Base-by-base conservation (phyloP, 2,113 vertebrate species). In the Actenoides lindsayi region DNA sequence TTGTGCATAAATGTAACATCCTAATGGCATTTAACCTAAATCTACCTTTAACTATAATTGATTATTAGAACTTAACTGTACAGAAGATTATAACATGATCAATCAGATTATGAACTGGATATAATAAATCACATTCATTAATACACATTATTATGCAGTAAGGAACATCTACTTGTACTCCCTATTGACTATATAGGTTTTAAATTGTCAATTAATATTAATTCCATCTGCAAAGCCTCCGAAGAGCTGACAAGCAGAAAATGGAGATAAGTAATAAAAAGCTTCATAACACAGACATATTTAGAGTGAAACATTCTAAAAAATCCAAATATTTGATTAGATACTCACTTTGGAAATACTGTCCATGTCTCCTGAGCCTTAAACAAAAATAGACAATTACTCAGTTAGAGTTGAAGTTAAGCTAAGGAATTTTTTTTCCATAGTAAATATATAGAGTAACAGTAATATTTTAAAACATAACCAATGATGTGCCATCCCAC, bases 301-400 rank as follows among this genome's bases (percentile, higher is more conserved):
- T 70, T 71, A 54, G 19, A 90, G 59, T 82, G 50, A 90, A 93
- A 85, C 10, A 57, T 74, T 62, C 62, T 77, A 70, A 83, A 92
- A 84, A 88, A 54, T 39, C 5, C 42, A 64, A 59, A 59, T 63
- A 92, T 33, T 60, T 85, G 4, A 84, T 20, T 62, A 28, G 69
- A 62, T 88, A 98, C 98, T 98, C 91, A 99, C 99, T 98, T 99
- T 99, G 97, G 99, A 99, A 98, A 99, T 99, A 98, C 99, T 99
- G 98, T 99, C 99, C 98, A 99, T 99, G 96, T 99, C 99, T 97
- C 99, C 99, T 93, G 99, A 99, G 93, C 99, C 99, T 99, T 96
- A 90, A 97, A 91, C 71, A 90, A 94, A 98, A 96, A 64, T 3
- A 79, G 70, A 96, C 42, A 95, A 74, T 71, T 88, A 44, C 53